Evolutionary conservation across 2,888 invertebrate genomes (phyloP).

Genomic region (Calliopum simillimum): DNA sequence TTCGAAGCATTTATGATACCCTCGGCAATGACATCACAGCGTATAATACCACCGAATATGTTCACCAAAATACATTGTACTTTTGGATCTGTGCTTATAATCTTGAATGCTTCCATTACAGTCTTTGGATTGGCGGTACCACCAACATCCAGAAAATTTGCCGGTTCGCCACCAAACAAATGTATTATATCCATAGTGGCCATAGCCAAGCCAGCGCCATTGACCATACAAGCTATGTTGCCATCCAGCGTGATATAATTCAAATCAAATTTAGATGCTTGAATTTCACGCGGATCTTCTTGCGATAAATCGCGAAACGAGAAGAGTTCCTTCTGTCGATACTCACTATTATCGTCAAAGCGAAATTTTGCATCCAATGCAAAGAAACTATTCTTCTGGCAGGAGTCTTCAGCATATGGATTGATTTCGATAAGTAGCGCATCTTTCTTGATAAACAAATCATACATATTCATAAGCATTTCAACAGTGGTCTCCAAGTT

Average conservation of each 20-base stretch:
- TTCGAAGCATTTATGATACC: constrained; percentile 95
- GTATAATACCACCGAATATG: constrained; percentile 98
- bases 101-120: constrained; percentile 97
- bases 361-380: constrained; percentile 95
- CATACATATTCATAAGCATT: constrained; percentile 83
- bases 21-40: constrained; percentile 97
- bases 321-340: constrained; percentile 90
- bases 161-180: constrained; percentile 93
- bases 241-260: constrained; percentile 97
- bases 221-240: constrained; percentile 94
- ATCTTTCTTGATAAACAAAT: constrained; percentile 88
- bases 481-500: constrained; percentile 77
- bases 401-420: constrained; percentile 92
- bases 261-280: constrained; percentile 88
- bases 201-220: constrained; percentile 97
- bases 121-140: constrained; percentile 92
- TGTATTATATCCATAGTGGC: constrained; percentile 99
- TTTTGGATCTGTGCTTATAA: constrained; percentile 92
- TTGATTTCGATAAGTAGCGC: constrained; percentile 93
- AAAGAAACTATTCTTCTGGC: constrained; percentile 72
- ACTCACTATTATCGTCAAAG: constrained; percentile 95
- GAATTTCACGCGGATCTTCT: constrained; percentile 92
- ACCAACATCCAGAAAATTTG: constrained; percentile 97
- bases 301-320: constrained; percentile 86
- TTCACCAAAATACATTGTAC: constrained; percentile 95